These are phyloP conservation scores for Catharus minimus DNA, from an alignment of 2,113 vertebrate genomes.

Conservation along the genomic window DNA sequence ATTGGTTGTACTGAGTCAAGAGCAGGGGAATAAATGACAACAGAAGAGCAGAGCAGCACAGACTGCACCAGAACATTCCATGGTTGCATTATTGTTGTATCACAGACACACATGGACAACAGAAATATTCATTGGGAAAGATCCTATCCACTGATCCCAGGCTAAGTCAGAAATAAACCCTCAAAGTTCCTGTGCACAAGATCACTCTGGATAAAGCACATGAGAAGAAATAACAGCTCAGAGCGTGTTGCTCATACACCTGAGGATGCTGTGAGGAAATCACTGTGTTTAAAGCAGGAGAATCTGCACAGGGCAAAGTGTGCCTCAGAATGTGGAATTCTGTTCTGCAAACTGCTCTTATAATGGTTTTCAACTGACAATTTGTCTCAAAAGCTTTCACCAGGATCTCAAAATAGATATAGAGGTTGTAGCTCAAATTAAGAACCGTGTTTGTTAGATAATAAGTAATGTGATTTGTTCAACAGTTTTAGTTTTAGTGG, in stretches of 20 bases:
- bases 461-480: background rate
- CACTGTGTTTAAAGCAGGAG: rapidly evolving
- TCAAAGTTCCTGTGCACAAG: background rate
- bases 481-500: background rate
- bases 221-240: background rate
- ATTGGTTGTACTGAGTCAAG: background rate
- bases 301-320: background rate
- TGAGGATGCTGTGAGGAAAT: background rate
- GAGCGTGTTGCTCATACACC: background rate
- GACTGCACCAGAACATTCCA: background rate
- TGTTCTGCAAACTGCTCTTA: background rate
- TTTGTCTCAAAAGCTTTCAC: background rate
- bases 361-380: background rate
- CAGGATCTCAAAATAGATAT: background rate
- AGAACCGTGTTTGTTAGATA: background rate
- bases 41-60: background rate
- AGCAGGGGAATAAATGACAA: background rate
- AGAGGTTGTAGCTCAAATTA: background rate
- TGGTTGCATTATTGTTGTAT: background rate
- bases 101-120: background rate
- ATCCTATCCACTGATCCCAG: background rate
- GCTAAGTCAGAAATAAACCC: background rate
- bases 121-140: background rate
- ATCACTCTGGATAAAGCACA: background rate
- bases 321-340: background rate